Percentiles rank a stretch among this genome's conserved stretches.
Conservation (phyloP, 1,140 invertebrate genomes). For the Parasteatoda tepidariorum region DNA sequence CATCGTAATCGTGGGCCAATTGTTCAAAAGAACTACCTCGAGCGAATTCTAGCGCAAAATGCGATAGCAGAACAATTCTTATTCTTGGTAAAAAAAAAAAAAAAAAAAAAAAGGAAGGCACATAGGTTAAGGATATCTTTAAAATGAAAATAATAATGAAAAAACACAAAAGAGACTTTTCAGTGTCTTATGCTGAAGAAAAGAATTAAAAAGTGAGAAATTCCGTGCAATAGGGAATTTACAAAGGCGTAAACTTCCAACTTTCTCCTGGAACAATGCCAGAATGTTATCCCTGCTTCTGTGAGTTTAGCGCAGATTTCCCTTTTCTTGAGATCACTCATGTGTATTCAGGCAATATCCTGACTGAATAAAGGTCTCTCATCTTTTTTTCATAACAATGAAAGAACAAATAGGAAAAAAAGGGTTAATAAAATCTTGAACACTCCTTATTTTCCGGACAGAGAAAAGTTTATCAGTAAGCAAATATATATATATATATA, state of each 20-base stretch:
- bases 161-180: not conserved
- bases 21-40: not conserved
- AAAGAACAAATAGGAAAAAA: not conserved
- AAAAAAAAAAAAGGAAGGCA: not conserved
- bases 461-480: too few species aligned
- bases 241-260: slow-evolving; percentile 46
- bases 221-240: slow-evolving; percentile 38
- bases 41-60: not conserved
- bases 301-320: slow-evolving; percentile 35
- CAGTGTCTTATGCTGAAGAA: not conserved
- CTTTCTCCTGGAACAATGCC: slow-evolving; percentile 41
- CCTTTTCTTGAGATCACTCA: slow-evolving; percentile 33
- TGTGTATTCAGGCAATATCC: slow-evolving; percentile 44
- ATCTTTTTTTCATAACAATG: not conserved
- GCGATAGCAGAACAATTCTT: not conserved
- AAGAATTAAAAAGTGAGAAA: slow-evolving; percentile 14
- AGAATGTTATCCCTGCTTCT: slow-evolving; percentile 27
- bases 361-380: slow-evolving; percentile 48
- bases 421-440: slow-evolving; percentile 1
- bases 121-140: slow-evolving; percentile 9
- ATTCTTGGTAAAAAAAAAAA: not conserved
- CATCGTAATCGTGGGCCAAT: too few species aligned
- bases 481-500: too few species aligned
- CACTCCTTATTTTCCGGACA: not conserved
- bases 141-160: slow-evolving; percentile 22